Base-by-base conservation (phyloP, 2,113 vertebrate genomes). In the Hippocampus guttulatus region DNA sequence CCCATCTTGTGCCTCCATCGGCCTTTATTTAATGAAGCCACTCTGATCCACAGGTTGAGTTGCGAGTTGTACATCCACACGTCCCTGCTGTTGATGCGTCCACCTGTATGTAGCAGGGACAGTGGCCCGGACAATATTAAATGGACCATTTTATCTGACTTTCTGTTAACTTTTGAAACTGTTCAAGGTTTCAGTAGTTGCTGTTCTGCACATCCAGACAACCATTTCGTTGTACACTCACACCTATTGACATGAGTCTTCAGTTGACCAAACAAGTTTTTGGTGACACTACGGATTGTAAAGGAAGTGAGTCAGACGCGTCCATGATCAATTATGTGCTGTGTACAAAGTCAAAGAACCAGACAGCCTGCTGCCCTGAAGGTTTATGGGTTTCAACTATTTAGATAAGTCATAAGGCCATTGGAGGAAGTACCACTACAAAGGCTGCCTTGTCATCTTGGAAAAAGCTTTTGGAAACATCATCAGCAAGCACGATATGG, bases 41-140 rank as follows among this genome's bases (percentile, higher is more conserved):
- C 97, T 93, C 95, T 91, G 91, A 98, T 97, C 97, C 97, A 99
- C 80, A 98, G 92, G 84, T 99, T 98, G 80, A 99, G 94, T 82
- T 98, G 96, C 23, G 96, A 98, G 89, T 98, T 98, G 83, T 99
- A 99, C 93, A 99, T 96, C 97, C 97, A 99, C 70, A 99, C 97
- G 76, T 98, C 96, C 57, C 95, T 93, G 83, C 95, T 95, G 86
- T 98, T 98, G 87, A 99, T 97, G 83, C 97, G 96, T 78, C 97
- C 97, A 73, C 97, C 97, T 99, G 78, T 66, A 86, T 99, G 78
- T 66, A 86, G 68, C 73, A 16, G 0, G 15, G 78, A 16, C 55
- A 63, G 21, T 65, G 47, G 40, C 27, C 8, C 63, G 12, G 21
- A 23, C 10, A 23, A 25, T 14, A 40, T 38, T 16, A 30, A 30